phyloP scores from a whole-genome alignment of 2,113 vertebrate genomes.

The Tetrax tetrax region DNA sequence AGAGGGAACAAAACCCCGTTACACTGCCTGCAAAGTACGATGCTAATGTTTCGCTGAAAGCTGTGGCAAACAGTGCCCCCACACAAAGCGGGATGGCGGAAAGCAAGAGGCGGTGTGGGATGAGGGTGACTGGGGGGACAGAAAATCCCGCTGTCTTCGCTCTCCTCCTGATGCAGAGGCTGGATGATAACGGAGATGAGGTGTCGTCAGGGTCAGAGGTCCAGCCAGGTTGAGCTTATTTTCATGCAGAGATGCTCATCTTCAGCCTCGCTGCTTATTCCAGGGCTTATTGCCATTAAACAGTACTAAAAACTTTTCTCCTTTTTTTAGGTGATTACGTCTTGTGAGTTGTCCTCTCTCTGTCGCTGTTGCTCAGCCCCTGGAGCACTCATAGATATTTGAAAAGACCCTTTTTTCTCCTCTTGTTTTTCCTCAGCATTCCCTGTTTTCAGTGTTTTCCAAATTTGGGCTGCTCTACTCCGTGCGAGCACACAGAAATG shows the following conservation, averaged over 20 bases:
- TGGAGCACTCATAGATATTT: not conserved
- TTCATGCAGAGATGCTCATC: not conserved
- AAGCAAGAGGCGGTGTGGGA: not conserved
- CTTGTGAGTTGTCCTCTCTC: too few relatives aligned
- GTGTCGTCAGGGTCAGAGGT: accelerated
- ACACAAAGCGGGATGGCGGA: accelerated
- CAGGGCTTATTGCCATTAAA: not conserved
- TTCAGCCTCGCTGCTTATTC: not conserved
- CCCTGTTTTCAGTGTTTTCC: conserved; percentile 72
- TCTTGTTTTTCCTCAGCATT: conserved; percentile 46
- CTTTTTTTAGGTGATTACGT: not conserved
- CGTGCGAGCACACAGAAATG: conserved; percentile 73
- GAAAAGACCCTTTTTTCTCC: not conserved
- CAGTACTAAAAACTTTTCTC: not conserved
- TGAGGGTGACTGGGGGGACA: not conserved
- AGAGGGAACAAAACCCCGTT: not conserved
- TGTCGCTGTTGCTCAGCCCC: not conserved
- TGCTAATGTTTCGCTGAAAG: too few relatives aligned
- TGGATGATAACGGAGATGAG: not conserved
- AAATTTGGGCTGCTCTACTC: conserved; percentile 80
- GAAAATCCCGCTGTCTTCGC: not conserved
- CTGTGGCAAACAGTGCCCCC: accelerated
- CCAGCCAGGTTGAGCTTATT: not conserved
- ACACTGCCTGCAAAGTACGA: not conserved
- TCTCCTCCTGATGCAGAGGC: accelerated